Base-by-base conservation (phyloP, 2,113 vertebrate genomes). In the Odontophorus gujanensis region DNA sequence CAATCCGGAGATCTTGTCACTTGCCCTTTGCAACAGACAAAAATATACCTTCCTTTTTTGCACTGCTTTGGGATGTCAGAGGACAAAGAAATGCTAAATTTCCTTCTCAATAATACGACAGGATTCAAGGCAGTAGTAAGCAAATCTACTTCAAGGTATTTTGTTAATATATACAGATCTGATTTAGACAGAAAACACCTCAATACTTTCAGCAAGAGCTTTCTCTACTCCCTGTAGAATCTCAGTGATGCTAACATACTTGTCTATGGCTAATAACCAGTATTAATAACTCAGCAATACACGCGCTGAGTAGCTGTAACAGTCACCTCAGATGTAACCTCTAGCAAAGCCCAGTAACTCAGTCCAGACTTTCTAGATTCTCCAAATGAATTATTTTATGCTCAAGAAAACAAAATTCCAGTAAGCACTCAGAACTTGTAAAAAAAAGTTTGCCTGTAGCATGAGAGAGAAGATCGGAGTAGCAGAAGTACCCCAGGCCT, bases 241-340 rank as follows among this genome's bases (percentile, higher is more conserved):
- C 47, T 55, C 57, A 55, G 6, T 12, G 24, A 50, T 47, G 11
- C 26, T 55, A 43, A 26, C 62, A 3, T 30, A 50, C 14, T 36
- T 78, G 40, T 61, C 30, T 53, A 43, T 22, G 26, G 38, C 34
- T 42, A 55, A 25, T 13, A 42, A 5, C 6, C 68, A 40, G 12
- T 40, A 40, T 40, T 40, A 40, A 40, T 40, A 40, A 40, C 40
- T 40, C 40, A 40, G 38, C 57, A 47, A n/a, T 19, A 12, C 30
- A 58, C 20, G 42, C 20, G 74, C n/a, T 9, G 6, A 75, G 28
- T 4, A 61, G 34, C 50, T 65, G 51, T 25, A 92, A 51, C n/a
- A 71, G 36, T 19, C 57, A 38, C 11, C 36, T 67, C 65, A 63
- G 21, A 53, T 1, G 0, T 0, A 0, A 78, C 12, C 26, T 28